These are phyloP conservation scores for Staurois parvus DNA, from an alignment of 2,797 vertebrate genomes.

Conservation along the genomic window DNA sequence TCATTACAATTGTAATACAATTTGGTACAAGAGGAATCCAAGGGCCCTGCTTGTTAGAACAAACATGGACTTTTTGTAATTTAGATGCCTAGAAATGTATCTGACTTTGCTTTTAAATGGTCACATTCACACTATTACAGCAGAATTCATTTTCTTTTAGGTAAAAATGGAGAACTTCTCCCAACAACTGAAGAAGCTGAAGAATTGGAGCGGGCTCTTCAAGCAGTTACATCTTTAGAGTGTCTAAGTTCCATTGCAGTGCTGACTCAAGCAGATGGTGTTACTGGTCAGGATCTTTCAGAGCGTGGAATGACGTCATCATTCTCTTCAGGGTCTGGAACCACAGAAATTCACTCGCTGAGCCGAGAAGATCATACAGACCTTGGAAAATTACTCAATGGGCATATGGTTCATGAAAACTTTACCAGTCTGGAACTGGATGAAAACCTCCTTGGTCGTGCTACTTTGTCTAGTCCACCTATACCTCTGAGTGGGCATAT, in stretches of 20 bases:
- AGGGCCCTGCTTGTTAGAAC: too few relatives aligned
- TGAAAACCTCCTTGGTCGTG: slow-evolving; percentile 92
- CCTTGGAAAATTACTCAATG: slow-evolving; percentile 91
- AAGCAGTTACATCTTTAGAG: slow-evolving; percentile 96
- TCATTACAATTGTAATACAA: too few relatives aligned
- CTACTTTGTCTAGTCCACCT: slow-evolving; percentile 87
- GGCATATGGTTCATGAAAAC: slow-evolving; percentile 90
- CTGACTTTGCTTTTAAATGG: not conserved
- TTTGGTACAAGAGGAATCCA: too few relatives aligned
- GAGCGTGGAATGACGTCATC: slow-evolving; percentile 87
- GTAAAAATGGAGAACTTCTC: slow-evolving; percentile 96
- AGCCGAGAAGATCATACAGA: slow-evolving; percentile 81
- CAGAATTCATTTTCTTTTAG: slow-evolving; percentile 70
- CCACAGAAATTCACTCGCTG: slow-evolving; percentile 84
- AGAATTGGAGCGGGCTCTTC: slow-evolving; percentile 94
- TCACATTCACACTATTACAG: not conserved
- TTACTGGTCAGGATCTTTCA: slow-evolving; percentile 81
- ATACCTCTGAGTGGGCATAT: slow-evolving; percentile 85
- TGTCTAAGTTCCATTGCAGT: slow-evolving; percentile 97
- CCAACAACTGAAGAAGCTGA: slow-evolving; percentile 98
- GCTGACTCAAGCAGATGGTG: slow-evolving; percentile 87
- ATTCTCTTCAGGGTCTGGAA: slow-evolving; percentile 86
- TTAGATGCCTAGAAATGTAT: not conserved
- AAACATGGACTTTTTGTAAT: too few relatives aligned
- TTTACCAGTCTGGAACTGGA: slow-evolving; percentile 95